phyloP scores from a whole-genome alignment of 1,140 invertebrate species.

The Leptinotarsa undecemlineata region DNA sequence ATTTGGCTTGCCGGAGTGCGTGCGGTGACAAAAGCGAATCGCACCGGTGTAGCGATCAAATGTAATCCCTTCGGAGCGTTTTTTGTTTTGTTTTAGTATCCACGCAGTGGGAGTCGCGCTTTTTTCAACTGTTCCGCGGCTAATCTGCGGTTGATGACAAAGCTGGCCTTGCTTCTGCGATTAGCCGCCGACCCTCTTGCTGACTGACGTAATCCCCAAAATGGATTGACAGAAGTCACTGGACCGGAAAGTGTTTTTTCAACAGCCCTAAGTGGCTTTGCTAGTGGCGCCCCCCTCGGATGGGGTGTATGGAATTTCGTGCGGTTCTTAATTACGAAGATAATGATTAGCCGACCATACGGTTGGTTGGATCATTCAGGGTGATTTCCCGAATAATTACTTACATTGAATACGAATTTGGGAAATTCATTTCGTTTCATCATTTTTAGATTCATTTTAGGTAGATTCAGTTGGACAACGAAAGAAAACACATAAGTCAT shows the following conservation, averaged over 20 bases:
- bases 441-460: no score
- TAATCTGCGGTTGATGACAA: conserved; percentile 26
- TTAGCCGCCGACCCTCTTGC: conserved; percentile 13
- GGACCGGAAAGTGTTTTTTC: conserved; percentile 26
- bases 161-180: conserved; percentile 12
- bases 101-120: conserved; percentile 27
- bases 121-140: conserved; percentile 24
- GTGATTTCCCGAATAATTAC: not conserved
- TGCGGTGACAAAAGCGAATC: conserved; percentile 24
- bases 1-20: conserved; percentile 20
- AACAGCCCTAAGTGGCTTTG: conserved; percentile 22
- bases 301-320: conserved; percentile 19
- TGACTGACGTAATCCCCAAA: conserved; percentile 28
- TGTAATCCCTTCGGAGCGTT: conserved; percentile 19
- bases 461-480: no score
- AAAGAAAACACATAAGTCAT: no score
- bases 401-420: no score
- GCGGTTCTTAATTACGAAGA: conserved; percentile 10
- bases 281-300: conserved; percentile 16
- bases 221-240: conserved; percentile 30
- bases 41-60: conserved; percentile 27
- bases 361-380: not conserved
- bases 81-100: conserved; percentile 32
- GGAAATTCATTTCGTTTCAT: no score
- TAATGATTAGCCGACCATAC: not conserved